Conservation (phyloP, 2,113 vertebrate genomes). For the Willisornis vidua region DNA sequence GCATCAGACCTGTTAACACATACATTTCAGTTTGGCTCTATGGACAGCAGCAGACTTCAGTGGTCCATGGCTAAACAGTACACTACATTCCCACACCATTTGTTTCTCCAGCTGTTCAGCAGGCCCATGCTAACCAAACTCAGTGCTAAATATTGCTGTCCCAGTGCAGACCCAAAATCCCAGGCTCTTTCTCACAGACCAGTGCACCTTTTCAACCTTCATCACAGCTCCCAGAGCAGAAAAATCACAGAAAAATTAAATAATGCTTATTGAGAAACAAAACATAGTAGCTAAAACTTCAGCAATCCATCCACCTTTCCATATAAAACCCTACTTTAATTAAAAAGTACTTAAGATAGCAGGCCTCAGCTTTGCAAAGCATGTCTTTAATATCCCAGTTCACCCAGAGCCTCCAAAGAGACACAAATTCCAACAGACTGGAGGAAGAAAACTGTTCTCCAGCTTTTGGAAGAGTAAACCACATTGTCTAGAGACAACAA, state of each 20-base stretch:
- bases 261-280: background rate
- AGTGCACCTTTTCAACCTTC: background rate
- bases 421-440: background rate
- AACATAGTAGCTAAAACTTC: background rate
- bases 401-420: background rate
- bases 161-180: background rate
- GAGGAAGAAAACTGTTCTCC: background rate
- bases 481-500: background rate
- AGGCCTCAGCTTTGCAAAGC: background rate
- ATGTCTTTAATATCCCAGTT: accelerated
- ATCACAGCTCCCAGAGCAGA: background rate
- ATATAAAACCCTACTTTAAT: background rate
- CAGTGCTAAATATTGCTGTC: background rate
- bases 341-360: background rate
- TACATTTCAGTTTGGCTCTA: background rate
- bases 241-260: background rate
- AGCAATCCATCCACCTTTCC: background rate
- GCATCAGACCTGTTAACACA: background rate
- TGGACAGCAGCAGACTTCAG: background rate
- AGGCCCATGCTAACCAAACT: background rate
- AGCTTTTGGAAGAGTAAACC: background rate
- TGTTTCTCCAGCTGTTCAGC: constrained; percentile 1
- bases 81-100: background rate
- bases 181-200: background rate
- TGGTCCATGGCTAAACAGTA: background rate